Conservation (phyloP, 2,797 vertebrate genomes). For the Chelonia mydas region DNA sequence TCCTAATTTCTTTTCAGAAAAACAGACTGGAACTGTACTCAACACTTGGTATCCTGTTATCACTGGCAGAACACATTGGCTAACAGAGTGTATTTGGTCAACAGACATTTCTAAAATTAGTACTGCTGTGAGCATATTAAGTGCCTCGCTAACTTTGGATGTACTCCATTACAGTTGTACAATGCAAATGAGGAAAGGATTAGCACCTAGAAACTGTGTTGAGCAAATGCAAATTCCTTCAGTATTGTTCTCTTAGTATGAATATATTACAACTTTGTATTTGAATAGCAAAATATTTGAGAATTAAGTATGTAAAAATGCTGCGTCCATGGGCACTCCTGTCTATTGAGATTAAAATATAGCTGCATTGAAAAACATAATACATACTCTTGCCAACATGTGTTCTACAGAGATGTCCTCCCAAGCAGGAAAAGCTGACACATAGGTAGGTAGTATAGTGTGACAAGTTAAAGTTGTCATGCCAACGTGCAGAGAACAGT, state of each 20-base stretch:
- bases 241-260: not conserved
- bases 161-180: not conserved
- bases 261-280: not conserved
- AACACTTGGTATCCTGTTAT: constrained; percentile 51
- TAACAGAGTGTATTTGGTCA: constrained; percentile 9
- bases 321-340: not conserved
- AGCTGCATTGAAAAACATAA: not conserved
- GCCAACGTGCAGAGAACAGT: not conserved
- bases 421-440: not conserved
- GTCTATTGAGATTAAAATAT: not conserved
- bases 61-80: constrained; percentile 26
- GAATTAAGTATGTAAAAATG: not conserved
- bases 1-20: constrained; percentile 68
- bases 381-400: not conserved
- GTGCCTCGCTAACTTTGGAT: not conserved
- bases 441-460: not conserved
- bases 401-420: not conserved
- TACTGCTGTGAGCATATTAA: constrained; percentile 25
- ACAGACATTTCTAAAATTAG: constrained; percentile 60
- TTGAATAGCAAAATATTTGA: not conserved
- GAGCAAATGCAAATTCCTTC: not conserved
- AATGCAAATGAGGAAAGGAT: not conserved
- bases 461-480: not conserved
- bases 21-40: constrained; percentile 45
- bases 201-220: not conserved